These are phyloP conservation scores for Leptopterna dolabrata DNA, from an alignment of 2,888 invertebrate species.

Conservation along the genomic window DNA sequence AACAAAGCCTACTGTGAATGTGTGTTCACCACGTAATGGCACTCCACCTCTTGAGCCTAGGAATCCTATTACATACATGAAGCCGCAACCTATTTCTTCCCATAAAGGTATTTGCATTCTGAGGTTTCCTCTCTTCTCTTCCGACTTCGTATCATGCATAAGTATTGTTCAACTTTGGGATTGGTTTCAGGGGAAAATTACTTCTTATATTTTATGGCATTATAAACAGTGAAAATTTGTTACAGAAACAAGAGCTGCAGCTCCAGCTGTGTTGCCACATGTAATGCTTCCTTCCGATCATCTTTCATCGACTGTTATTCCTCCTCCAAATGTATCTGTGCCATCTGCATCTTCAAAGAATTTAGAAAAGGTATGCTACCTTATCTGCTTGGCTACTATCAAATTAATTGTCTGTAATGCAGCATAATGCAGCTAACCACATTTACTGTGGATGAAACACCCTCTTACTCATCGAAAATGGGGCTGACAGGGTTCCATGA, in stretches of 20 bases:
- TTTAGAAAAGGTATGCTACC: constrained; percentile 68
- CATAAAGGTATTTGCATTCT: constrained; percentile 30
- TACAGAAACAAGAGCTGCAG: constrained; percentile 12
- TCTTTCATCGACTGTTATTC: constrained; percentile 63
- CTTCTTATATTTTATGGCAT: too few species aligned
- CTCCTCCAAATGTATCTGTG: constrained; percentile 68
- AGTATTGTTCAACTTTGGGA: too few species aligned
- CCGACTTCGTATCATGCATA: neutral
- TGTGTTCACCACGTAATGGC: constrained; percentile 29
- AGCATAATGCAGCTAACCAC: too few species aligned
- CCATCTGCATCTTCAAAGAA: constrained; percentile 66
- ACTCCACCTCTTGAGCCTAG: constrained; percentile 51
- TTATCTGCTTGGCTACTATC: neutral
- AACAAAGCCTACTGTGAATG: constrained; percentile 12
- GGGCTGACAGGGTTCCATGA: too few species aligned
- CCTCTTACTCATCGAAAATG: too few species aligned
- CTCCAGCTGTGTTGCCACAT: neutral
- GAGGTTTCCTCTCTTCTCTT: neutral
- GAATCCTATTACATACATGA: constrained; percentile 47
- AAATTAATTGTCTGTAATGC: too few species aligned
- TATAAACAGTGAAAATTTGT: neutral
- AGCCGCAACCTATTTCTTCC: constrained; percentile 15
- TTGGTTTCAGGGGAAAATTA: too few species aligned
- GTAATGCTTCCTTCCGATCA: neutral
- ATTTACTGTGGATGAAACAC: too few species aligned